Evolutionary conservation across 2,113 vertebrate species (phyloP).

Genomic region (Alligator mississippiensis): DNA sequence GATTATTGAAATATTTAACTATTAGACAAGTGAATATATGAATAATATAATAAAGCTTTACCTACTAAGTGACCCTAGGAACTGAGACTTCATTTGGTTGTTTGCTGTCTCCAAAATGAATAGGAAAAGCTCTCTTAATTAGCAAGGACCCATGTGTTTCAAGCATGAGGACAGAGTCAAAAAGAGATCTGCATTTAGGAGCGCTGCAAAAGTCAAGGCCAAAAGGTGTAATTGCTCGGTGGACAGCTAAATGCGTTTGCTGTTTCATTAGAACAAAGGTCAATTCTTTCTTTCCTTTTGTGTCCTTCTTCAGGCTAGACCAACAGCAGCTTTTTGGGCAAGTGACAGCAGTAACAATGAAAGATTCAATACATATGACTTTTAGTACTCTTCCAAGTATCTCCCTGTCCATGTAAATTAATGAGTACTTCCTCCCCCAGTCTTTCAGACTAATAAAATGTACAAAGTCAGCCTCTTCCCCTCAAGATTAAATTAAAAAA

Average conservation of each 20-base stretch:
- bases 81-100: conserved; percentile 34
- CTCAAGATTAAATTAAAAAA: conserved; percentile 30
- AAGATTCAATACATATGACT: background rate
- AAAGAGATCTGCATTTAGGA: conserved; percentile 40
- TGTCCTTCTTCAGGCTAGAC: background rate
- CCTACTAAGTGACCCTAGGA: conserved; percentile 16
- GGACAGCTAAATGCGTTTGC: background rate
- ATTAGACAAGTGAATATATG: conserved; percentile 45
- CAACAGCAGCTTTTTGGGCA: background rate
- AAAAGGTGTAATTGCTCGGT: conserved; percentile 8
- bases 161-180: background rate
- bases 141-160: conserved; percentile 38
- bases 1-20: conserved; percentile 18
- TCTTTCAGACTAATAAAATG: background rate
- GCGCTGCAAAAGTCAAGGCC: conserved; percentile 8
- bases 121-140: conserved; percentile 42
- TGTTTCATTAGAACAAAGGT: background rate
- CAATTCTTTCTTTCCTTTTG: background rate
- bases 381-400: background rate
- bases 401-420: background rate
- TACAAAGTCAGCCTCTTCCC: background rate
- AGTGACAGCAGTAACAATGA: background rate
- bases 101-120: conserved; percentile 59
- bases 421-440: background rate
- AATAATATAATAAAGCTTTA: conserved; percentile 8